A percentile compares a stretch with the other conserved stretches of the same genome.
phyloP scores from a whole-genome alignment of 2,797 vertebrate species.

The Streptopelia turtur region DNA sequence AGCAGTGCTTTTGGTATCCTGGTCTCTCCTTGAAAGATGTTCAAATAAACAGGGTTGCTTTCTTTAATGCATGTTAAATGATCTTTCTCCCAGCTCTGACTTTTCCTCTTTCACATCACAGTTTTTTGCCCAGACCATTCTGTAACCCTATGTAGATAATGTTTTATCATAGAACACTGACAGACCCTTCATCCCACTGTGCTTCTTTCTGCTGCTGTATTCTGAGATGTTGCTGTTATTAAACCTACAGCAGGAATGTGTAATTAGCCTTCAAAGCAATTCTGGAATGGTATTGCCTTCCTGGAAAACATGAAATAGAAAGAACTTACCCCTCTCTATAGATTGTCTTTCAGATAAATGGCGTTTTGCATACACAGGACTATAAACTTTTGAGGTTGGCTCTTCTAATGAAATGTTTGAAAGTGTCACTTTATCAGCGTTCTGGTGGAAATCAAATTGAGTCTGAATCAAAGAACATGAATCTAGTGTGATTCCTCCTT shows the following conservation, averaged over 20 bases:
- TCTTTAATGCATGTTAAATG: neutral
- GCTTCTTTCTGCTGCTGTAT: slow-evolving; percentile 10
- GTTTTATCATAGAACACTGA: neutral
- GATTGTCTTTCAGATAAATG: neutral
- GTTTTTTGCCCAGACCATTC: neutral
- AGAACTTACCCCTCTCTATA: slow-evolving; percentile 12
- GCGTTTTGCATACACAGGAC: neutral
- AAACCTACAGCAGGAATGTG: slow-evolving; percentile 3
- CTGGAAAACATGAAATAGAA: slow-evolving; percentile 45
- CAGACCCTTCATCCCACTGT: neutral
- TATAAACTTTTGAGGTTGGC: slow-evolving; percentile 5
- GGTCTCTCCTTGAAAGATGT: neutral
- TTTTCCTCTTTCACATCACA: neutral
- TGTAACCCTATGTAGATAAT: neutral
- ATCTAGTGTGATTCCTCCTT: neutral
- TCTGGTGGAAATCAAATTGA: slow-evolving; percentile 13
- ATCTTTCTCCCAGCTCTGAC: neutral
- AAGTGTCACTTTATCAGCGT: neutral
- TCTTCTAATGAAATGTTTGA: slow-evolving; percentile 47
- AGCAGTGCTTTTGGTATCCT: neutral
- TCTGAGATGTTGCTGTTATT: slow-evolving; percentile 11
- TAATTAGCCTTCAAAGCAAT: slow-evolving; percentile 23
- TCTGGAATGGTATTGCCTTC: slow-evolving; percentile 21
- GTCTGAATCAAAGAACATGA: slow-evolving; percentile 12
- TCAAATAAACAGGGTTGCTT: neutral